Conservation (phyloP, 2,113 vertebrate genomes). For the Carollia perspicillata region DNA sequence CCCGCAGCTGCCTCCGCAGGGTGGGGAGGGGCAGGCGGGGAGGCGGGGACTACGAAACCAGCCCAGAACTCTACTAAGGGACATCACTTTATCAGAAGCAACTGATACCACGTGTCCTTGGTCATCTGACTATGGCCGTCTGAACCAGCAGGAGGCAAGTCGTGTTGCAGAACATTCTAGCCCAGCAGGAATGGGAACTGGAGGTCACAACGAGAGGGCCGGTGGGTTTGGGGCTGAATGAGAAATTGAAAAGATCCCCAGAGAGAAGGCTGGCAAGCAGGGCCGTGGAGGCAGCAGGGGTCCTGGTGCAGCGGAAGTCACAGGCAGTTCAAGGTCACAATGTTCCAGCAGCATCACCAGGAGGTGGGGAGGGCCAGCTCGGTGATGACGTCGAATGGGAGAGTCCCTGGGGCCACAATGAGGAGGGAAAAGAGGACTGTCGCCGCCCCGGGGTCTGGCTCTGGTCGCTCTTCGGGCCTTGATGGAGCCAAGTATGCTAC, state of each 20-base stretch:
- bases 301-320: not conserved
- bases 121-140: not conserved
- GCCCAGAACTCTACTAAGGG: not conserved
- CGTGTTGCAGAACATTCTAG: not conserved
- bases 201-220: not conserved
- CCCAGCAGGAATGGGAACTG: not conserved
- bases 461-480: not conserved
- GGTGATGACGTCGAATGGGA: accelerated
- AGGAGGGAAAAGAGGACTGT: not conserved
- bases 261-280: not conserved
- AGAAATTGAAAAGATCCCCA: not conserved
- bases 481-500: not conserved
- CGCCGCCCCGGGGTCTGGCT: not conserved
- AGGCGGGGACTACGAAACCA: accelerated
- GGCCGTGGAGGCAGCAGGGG: not conserved
- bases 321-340: not conserved
- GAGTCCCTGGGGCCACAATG: not conserved
- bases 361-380: not conserved
- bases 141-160: not conserved
- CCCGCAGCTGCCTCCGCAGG: not conserved
- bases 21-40: not conserved
- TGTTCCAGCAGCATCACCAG: not conserved
- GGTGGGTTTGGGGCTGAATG: not conserved
- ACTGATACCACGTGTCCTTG: accelerated
- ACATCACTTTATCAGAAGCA: not conserved